Base-by-base conservation (phyloP, 2,113 vertebrate species). In the Gopherus evgoodei region DNA sequence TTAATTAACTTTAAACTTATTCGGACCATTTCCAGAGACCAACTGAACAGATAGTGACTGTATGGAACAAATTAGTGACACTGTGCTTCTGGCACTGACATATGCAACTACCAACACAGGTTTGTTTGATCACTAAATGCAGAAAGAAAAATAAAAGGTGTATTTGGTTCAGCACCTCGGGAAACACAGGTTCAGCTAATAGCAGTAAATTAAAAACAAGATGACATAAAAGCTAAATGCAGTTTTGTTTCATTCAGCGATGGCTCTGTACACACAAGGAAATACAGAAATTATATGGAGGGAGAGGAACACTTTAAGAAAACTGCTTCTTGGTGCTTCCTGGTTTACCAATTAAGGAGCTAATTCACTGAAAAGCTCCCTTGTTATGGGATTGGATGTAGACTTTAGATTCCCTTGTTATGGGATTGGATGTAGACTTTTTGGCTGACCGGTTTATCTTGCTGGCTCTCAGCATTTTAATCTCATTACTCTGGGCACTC, bases 1-100 rank as follows among this genome's bases (percentile, higher is more conserved):
- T 90, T 94, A 80, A 81, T 90, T 94, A 57, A 69, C 53, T 31
- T 44, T 81, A 91, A 88, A 81, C 54, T 94, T 76, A 72, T 52
- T 81, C 54, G 78, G 79, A 62, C 65, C 50, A 9, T 69, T 85
- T 86, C 54, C 76, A 96, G 86, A 94, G 79, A 80, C 57, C 50
- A 95, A 89, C 31, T 75, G 94, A 95, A 83, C 59, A 25, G 94
- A 92, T 86, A 91, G 79, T 1, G 8, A 80, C 50, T 59, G 44
- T 54, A 38, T 2, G 50, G 90, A 86, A 83, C 25, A 82, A 94
- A 85, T 0, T 76, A 75, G 79, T 53, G 78, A 27, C 1, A 52
- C 31, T 53, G 49, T 25, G 52, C 83, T 85, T 87, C 81, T 75
- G 1, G 0, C 0, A 13, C 16, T 52, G 85, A 92, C 78, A 47